phyloP scores from a whole-genome alignment of 2,113 vertebrate species.

The Promerops cafer region DNA sequence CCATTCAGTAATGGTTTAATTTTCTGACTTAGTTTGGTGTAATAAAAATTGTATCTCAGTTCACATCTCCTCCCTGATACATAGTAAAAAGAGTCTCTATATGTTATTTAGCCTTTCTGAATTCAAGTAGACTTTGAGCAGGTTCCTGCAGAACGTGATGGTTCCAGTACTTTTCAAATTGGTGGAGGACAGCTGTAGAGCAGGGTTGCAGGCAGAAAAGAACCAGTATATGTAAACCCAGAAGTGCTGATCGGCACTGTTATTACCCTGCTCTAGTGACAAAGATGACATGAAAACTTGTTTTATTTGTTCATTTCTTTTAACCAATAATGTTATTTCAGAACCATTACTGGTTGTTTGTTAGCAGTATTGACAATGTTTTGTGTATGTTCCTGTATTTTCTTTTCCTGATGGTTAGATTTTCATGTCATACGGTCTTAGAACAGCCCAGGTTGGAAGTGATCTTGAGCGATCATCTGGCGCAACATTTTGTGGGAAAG shows the following conservation, averaged over 20 bases:
- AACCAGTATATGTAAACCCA: neutral
- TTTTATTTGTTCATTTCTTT: neutral
- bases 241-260: too few species aligned
- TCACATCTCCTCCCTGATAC: neutral
- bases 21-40: neutral
- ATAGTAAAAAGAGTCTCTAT: neutral
- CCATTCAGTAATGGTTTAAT: neutral
- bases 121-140: neutral
- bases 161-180: neutral
- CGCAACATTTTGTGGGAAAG: neutral
- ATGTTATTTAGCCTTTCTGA: neutral
- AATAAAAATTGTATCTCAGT: neutral
- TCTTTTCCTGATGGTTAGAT: neutral
- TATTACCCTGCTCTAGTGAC: neutral
- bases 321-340: neutral
- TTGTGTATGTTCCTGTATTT: neutral
- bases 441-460: neutral
- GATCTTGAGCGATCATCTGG: neutral
- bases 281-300: neutral
- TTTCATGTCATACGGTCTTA: neutral
- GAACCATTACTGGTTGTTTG: neutral
- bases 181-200: neutral
- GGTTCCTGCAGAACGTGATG: neutral
- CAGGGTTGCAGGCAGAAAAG: neutral
- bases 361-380: neutral